Evolutionary conservation across 2,797 vertebrate species (phyloP), one percentile per base, ranked within the genome.

Genomic region (Hippocampus kuda): DNA sequence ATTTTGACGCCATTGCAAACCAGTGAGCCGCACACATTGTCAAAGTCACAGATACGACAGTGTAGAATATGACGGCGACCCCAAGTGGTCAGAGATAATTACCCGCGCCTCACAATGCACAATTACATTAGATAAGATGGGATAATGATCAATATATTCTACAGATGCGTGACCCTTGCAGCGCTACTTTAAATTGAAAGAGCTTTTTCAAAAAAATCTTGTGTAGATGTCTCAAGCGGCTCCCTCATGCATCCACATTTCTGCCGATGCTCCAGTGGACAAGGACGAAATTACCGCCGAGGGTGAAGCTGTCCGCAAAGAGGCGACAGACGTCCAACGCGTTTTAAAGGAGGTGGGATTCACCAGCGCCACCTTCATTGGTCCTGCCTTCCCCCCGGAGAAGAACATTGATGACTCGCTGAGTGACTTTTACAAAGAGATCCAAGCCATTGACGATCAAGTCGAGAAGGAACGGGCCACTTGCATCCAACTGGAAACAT

Each of bases 351-450:
- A 87, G 65, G 81, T 91, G 1, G 85, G 86, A 26, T 46, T 84
- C 75, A 91, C 88, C 72, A 92, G 91, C 80, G 67, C 75, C 53
- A 67, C 75, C 4, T 93, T 91, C 68, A 93, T 92, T 5, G 91
- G 90, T 11, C 90, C 91, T 9, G 65, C 76, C 0, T 86, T 85
- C 71, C 88, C 83, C 51, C 77, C 84, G 1, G 2, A 59, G 30
- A 16, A 13, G 34, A 4, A 27, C 34, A 68, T 91, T 4, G 89
- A 92, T 54, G 77, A 90, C 41, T 75, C 88, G 2, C 76, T 93
- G 66, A 88, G 70, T 51, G 84, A 89, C 51, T 93, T 92, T 77
- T 93, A 93, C 75, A 90, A 87, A 83, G 91, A 93, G 76, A 86
- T 93, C 0, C 83, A 86, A 54, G 53, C 87, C 68, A 81, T 88